These are phyloP conservation scores for Syngnathus acus DNA, from an alignment of 2,797 vertebrate species.

Conservation along the genomic window DNA sequence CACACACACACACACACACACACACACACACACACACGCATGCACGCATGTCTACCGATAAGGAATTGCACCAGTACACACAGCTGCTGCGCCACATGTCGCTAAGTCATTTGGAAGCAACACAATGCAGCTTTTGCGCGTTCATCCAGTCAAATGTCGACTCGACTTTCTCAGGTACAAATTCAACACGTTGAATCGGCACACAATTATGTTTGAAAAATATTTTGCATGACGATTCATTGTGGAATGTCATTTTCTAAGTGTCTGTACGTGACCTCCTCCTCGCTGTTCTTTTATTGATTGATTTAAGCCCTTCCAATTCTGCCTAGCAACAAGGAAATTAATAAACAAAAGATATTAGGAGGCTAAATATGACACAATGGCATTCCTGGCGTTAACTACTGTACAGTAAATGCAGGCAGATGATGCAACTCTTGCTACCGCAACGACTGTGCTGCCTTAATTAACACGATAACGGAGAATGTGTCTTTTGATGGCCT, in stretches of 20 bases:
- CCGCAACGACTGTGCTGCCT: background rate
- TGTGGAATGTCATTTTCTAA: too few relatives aligned
- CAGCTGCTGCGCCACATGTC: constrained; percentile 4
- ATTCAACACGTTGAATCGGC: background rate
- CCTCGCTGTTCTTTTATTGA: background rate
- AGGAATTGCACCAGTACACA: background rate
- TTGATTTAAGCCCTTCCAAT: background rate
- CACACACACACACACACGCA: too few relatives aligned
- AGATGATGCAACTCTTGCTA: background rate
- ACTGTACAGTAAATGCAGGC: background rate
- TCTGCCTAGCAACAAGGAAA: background rate
- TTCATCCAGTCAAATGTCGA: background rate
- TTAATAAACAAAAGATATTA: background rate
- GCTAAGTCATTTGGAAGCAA: background rate
- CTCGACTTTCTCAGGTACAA: background rate
- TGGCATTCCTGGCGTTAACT: background rate
- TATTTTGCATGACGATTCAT: too few relatives aligned
- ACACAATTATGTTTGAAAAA: background rate
- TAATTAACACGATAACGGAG: background rate
- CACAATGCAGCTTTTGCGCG: background rate
- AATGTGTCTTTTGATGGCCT: background rate
- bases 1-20: background rate
- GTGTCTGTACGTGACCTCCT: too few relatives aligned
- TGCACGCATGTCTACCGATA: background rate
- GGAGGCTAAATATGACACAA: background rate